Percentiles rank a stretch among this genome's conserved stretches.
These are phyloP conservation scores for Leptatherina wallacei DNA, from an alignment of 2,797 vertebrate species.

Conservation along the genomic window DNA sequence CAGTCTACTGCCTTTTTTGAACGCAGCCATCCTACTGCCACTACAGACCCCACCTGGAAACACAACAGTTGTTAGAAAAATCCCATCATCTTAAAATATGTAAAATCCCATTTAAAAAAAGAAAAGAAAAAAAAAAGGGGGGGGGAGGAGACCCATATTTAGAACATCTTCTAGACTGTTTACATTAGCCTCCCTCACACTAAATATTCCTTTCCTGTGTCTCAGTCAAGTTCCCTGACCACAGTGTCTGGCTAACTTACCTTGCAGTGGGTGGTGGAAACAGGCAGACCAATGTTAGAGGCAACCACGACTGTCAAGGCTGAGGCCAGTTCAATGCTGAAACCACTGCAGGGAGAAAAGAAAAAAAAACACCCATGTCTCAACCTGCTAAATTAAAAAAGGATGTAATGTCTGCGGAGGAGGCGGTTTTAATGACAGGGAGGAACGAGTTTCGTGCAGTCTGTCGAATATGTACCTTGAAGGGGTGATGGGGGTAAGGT, in stretches of 20 bases:
- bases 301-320: conserved; percentile 95
- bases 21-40: conserved; percentile 96
- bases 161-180: conserved; percentile 37
- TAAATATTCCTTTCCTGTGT: conserved; percentile 34
- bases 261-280: conserved; percentile 99
- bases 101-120: no score
- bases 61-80: conserved; percentile 13
- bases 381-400: conserved; percentile 24
- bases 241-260: conserved; percentile 78
- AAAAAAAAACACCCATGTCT: conserved; percentile 26
- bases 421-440: conserved; percentile 34
- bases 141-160: conserved; percentile 32
- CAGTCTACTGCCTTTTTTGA: conserved; percentile 97
- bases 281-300: conserved; percentile 95
- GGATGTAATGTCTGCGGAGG: conserved; percentile 47
- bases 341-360: conserved; percentile 85
- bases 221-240: conserved; percentile 50
- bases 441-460: conserved; percentile 13
- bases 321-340: conserved; percentile 97
- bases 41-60: conserved; percentile 94
- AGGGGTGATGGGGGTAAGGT: conserved; percentile 98
- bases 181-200: conserved; percentile 35
- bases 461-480: conserved; percentile 87
- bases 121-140: no score
- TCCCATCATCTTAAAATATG: background rate